Percentiles rank a stretch among this genome's conserved stretches.
Evolutionary conservation across 2,888 invertebrate species (phyloP).

Genomic region (Cerceris ruficornis): DNA sequence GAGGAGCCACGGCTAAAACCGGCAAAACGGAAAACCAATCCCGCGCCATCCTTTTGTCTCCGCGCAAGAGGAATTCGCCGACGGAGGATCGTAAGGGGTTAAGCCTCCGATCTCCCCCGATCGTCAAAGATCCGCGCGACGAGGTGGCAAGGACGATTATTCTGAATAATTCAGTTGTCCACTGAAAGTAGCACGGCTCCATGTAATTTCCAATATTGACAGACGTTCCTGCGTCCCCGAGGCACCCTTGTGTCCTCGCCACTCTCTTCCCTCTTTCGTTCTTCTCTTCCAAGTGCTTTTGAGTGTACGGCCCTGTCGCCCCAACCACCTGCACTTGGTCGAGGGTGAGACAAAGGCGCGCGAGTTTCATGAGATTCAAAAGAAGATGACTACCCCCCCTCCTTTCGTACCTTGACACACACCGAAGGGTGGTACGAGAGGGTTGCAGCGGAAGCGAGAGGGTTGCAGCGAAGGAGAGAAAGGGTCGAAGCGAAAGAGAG

Average conservation of each 20-base stretch:
- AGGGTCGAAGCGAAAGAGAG: not conserved
- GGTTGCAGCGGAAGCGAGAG: not conserved
- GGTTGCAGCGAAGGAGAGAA: slow-evolving; percentile 5
- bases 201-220: slow-evolving; percentile 67
- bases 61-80: no score
- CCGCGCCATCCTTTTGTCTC: no score
- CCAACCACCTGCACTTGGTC: slow-evolving; percentile 74
- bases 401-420: slow-evolving; percentile 40
- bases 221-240: slow-evolving; percentile 49
- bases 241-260: slow-evolving; percentile 32
- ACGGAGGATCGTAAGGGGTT: no score
- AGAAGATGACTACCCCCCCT: slow-evolving; percentile 71
- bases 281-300: slow-evolving; percentile 59
- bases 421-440: not conserved
- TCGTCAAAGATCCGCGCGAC: not conserved
- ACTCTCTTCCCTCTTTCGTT: slow-evolving; percentile 38
- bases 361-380: slow-evolving; percentile 77
- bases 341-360: slow-evolving; percentile 76
- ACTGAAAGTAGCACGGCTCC: slow-evolving; percentile 54
- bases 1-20: no score
- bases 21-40: no score
- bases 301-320: slow-evolving; percentile 66
- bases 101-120: no score
- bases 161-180: slow-evolving; percentile 58
- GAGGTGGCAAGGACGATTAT: slow-evolving; percentile 25